Conservation (phyloP, 2,888 invertebrate species). For the Napeogenes inachia region DNA sequence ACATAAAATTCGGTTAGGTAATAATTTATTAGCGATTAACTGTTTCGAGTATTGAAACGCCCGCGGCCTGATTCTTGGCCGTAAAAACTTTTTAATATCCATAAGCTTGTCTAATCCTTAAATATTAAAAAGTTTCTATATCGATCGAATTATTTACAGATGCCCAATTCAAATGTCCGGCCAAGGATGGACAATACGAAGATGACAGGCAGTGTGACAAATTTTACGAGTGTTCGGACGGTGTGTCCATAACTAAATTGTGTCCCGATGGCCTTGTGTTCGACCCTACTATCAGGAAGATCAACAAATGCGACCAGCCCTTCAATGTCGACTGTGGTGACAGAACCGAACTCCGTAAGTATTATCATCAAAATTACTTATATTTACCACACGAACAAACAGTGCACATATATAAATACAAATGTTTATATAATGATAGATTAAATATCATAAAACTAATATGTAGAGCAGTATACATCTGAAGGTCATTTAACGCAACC, state of each 20-base stretch:
- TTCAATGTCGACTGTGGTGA: conserved; percentile 95
- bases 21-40: no score
- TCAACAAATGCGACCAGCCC: conserved; percentile 94
- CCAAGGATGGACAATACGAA: conserved; percentile 87
- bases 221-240: conserved; percentile 87
- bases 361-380: conserved; percentile 10
- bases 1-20: conserved; percentile 36
- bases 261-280: conserved; percentile 94
- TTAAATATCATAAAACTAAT: conserved; percentile 2
- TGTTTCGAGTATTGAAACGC: no score
- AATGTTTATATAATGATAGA: not conserved
- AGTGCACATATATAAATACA: not conserved
- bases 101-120: no score
- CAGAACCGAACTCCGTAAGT: conserved; percentile 92
- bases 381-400: no score
- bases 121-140: not conserved
- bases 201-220: conserved; percentile 91
- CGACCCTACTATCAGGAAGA: conserved; percentile 88
- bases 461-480: conserved; percentile 24
- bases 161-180: conserved; percentile 85
- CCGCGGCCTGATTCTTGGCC: no score
- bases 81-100: no score
- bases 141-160: conserved; percentile 56
- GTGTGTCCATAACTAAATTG: conserved; percentile 83
- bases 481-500: conserved; percentile 42